Conservation (phyloP, 2,113 vertebrate species). For the Sylvietta virens region DNA sequence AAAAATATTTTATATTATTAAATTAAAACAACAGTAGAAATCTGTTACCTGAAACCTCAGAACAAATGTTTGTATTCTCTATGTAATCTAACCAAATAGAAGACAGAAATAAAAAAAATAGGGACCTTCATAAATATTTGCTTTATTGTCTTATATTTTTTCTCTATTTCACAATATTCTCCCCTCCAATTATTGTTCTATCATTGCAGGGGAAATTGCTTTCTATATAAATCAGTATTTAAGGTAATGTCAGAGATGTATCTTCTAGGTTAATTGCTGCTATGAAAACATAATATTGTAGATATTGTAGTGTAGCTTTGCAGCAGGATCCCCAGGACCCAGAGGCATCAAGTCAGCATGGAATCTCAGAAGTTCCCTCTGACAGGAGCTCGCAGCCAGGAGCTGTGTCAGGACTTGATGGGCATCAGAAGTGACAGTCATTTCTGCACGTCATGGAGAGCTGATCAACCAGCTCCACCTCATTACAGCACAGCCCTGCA, state of each 20-base stretch:
- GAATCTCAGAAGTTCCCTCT: background rate
- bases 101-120: background rate
- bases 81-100: background rate
- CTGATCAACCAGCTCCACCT: constrained; percentile 54
- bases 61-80: background rate
- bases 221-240: constrained; percentile 13
- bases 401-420: background rate
- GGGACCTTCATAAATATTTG: background rate
- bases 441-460: constrained; percentile 19
- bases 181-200: background rate
- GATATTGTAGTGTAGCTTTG: background rate
- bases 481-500: background rate
- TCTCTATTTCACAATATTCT: background rate
- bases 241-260: background rate
- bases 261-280: background rate
- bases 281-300: background rate
- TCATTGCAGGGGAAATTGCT: constrained; percentile 3
- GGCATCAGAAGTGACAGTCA: constrained; percentile 27
- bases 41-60: background rate
- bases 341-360: constrained; percentile 10
- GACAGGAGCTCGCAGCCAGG: background rate
- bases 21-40: background rate
- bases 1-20: background rate
- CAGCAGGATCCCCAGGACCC: constrained; percentile 32
- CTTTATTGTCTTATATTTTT: background rate